Percentiles rank a stretch among this genome's conserved stretches.
phyloP scores from a whole-genome alignment of 1,140 invertebrate genomes.

The Drosophila quadrilineata region DNA sequence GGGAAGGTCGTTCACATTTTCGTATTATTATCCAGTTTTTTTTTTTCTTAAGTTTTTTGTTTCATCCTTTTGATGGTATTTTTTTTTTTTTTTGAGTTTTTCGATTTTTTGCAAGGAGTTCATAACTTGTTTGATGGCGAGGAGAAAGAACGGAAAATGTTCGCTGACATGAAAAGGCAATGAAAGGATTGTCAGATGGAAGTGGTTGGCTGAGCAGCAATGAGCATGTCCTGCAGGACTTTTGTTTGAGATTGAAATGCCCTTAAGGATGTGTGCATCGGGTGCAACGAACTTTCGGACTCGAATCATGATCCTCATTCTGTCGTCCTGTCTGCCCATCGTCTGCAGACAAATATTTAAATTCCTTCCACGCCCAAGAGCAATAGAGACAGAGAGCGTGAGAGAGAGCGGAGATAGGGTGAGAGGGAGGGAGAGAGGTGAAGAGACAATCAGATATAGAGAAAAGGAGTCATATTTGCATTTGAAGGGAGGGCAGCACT shows the following conservation, averaged over 20 bases:
- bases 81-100: slow-evolving; percentile 30
- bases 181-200: slow-evolving; percentile 41
- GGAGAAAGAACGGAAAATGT: slow-evolving; percentile 61
- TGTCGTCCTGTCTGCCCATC: slow-evolving; percentile 36
- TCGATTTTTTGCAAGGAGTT: slow-evolving; percentile 19
- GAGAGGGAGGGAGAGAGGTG: no score
- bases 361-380: slow-evolving; percentile 11
- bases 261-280: slow-evolving; percentile 45
- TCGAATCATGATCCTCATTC: slow-evolving; percentile 20
- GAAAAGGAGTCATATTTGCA: slow-evolving; percentile 36
- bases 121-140: slow-evolving; percentile 50
- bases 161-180: slow-evolving; percentile 62
- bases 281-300: slow-evolving; percentile 63
- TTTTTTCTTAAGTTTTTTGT: slow-evolving; percentile 26
- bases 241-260: slow-evolving; percentile 50
- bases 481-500: slow-evolving; percentile 34
- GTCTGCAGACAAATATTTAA: slow-evolving; percentile 18
- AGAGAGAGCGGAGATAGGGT: no score
- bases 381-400: background rate
- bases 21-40: slow-evolving; percentile 55
- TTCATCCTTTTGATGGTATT: no score
- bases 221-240: slow-evolving; percentile 38
- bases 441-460: background rate
- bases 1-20: slow-evolving; percentile 67
- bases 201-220: slow-evolving; percentile 31